Percentiles rank a stretch among this genome's conserved stretches.
Evolutionary conservation across 2,888 invertebrate genomes (phyloP).

Genomic region (Plagodis dolabraria): DNA sequence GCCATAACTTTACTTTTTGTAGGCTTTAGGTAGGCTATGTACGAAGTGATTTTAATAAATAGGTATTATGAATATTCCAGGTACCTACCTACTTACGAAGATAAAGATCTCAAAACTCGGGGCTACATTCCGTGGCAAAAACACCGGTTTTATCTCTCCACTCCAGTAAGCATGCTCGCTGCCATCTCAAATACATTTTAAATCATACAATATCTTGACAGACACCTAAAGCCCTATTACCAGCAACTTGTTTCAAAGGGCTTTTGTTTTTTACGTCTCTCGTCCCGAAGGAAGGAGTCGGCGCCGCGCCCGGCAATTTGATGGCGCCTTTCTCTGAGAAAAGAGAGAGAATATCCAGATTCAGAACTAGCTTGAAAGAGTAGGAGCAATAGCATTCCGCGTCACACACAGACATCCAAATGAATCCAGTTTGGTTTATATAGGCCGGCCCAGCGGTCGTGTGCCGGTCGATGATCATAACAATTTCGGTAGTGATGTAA

Average conservation of each 20-base stretch:
- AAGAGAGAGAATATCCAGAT: conserved; percentile 46
- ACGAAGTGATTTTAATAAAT: no score
- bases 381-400: conserved; percentile 73
- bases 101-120: conserved; percentile 31
- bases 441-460: conserved; percentile 68
- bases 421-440: conserved; percentile 78
- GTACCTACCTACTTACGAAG: conserved; percentile 6
- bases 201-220: conserved; percentile 73
- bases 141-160: conserved; percentile 41
- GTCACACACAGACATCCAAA: conserved; percentile 67
- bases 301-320: conserved; percentile 68
- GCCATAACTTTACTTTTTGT: no score
- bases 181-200: conserved; percentile 62
- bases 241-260: conserved; percentile 77
- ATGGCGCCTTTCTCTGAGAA: conserved; percentile 80
- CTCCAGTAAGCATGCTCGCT: conserved; percentile 40
- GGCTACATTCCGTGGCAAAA: conserved; percentile 39
- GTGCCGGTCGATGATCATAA: conserved; percentile 49
- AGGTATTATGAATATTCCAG: no score
- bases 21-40: no score
- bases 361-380: conserved; percentile 53
- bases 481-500: conserved; percentile 73
- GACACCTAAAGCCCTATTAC: conserved; percentile 72
- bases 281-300: conserved; percentile 78
- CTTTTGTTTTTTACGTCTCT: conserved; percentile 79